These are phyloP conservation scores for Cladorhizidae sp. DNA, from an alignment of 37 sponge, comb jelly and placozoan genomes.

Conservation along the genomic window DNA sequence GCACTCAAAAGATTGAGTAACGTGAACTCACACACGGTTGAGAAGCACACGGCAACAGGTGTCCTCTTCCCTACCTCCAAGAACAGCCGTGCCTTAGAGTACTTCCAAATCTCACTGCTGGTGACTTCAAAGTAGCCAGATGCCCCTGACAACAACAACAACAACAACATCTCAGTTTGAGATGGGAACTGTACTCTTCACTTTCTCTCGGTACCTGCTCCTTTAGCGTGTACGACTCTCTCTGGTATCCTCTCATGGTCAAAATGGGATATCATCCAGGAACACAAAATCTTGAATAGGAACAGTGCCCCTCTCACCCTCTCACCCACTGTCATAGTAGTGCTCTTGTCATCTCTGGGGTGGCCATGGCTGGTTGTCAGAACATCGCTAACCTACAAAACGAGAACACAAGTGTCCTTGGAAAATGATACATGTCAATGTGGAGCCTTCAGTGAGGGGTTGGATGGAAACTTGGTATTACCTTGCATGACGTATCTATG, in stretches of 20 bases:
- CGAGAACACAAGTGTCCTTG: too few relatives aligned
- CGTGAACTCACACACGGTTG: constrained; percentile 85
- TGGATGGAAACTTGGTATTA: too few relatives aligned
- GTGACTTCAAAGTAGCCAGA: constrained; percentile 90
- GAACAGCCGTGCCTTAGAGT: constrained; percentile 88
- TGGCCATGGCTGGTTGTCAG: constrained; percentile 89
- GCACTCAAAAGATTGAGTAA: too few relatives aligned
- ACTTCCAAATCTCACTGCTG: constrained; percentile 76
- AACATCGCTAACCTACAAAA: constrained; percentile 41
- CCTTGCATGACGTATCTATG: too few relatives aligned
- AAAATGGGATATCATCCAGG: constrained; percentile 91
- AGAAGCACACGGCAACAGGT: constrained; percentile 82
- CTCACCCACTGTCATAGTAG: constrained; percentile 76
- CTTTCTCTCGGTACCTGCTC: constrained; percentile 89
- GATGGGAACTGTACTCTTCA: too few relatives aligned
- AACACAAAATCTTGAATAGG: constrained; percentile 82
- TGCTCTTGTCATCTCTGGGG: constrained; percentile 75
- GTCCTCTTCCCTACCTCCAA: constrained; percentile 65
- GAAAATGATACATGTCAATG: too few relatives aligned
- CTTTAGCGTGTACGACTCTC: constrained; percentile 96
- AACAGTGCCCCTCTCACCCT: constrained; percentile 75
- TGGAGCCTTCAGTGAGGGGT: neutral
- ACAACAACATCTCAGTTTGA: too few relatives aligned
- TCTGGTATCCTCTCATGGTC: constrained; percentile 93
- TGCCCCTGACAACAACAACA: constrained; percentile 39